A percentile compares a stretch with the other conserved stretches of the same genome.
Evolutionary conservation across 2,888 invertebrate genomes (phyloP).

Genomic region (Platyscelio sp.): DNA sequence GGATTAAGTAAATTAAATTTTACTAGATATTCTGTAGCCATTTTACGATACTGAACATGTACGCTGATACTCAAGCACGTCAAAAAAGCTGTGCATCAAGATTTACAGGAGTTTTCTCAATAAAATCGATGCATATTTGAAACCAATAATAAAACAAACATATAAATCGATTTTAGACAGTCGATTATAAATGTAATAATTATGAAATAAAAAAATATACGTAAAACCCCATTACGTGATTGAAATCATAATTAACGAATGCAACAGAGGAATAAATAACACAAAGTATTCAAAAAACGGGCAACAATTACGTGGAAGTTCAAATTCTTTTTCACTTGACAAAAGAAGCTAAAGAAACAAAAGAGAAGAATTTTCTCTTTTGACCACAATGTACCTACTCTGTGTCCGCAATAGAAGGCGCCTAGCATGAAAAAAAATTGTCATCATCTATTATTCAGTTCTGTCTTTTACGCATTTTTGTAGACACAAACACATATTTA

Average conservation of each 20-base stretch:
- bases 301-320: conserved; percentile 50
- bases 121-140: neutral
- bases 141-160: conserved; percentile 2
- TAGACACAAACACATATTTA: conserved; percentile 63
- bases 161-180: neutral
- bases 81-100: conserved; percentile 62
- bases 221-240: conserved; percentile 33
- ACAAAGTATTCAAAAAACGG: conserved; percentile 47
- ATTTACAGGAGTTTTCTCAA: conserved; percentile 41
- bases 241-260: conserved; percentile 48
- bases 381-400: conserved; percentile 82
- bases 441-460: conserved; percentile 79
- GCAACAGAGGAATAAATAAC: conserved; percentile 57
- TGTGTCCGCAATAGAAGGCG: conserved; percentile 85
- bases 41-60: conserved; percentile 46
- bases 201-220: conserved; percentile 36
- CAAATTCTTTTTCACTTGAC: conserved; percentile 39
- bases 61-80: conserved; percentile 50
- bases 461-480: conserved; percentile 59
- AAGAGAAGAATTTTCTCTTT: conserved; percentile 62
- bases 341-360: conserved; percentile 64
- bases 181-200: conserved; percentile 19
- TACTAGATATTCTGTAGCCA: conserved; percentile 51
- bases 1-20: conserved; percentile 46
- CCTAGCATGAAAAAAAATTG: conserved; percentile 84